These are phyloP conservation scores for Neodiprion fabricii DNA, from an alignment of 1,140 invertebrate genomes.

Conservation along the genomic window DNA sequence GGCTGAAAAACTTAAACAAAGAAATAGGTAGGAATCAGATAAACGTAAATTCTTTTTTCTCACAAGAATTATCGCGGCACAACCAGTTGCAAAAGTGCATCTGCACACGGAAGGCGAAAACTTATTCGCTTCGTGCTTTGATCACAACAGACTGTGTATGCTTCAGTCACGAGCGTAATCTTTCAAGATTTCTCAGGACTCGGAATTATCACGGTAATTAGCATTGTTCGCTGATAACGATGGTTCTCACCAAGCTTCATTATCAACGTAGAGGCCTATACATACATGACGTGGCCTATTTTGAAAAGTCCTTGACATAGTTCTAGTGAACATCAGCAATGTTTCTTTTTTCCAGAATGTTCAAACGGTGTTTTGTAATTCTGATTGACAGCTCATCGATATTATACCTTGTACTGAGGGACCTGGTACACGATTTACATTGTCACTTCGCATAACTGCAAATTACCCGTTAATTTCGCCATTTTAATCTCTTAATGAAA, in stretches of 20 bases:
- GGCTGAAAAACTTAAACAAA: too few relatives aligned
- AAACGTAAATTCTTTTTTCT: neutral
- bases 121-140: neutral
- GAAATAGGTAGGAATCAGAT: neutral
- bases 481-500: slow-evolving; percentile 13
- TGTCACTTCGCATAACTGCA: too few relatives aligned
- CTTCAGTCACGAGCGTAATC: too few relatives aligned
- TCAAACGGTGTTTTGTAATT: too few relatives aligned
- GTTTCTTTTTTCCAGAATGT: too few relatives aligned
- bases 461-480: slow-evolving; percentile 17
- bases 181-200: neutral
- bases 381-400: too few relatives aligned
- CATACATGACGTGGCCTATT: too few relatives aligned
- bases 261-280: too few relatives aligned
- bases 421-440: neutral
- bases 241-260: neutral
- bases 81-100: neutral
- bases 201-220: neutral
- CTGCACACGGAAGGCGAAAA: neutral
- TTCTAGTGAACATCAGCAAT: too few relatives aligned
- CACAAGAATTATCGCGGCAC: neutral
- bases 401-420: neutral
- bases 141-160: neutral
- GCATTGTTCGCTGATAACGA: neutral
- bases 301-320: too few relatives aligned